phyloP scores from a whole-genome alignment of 2,888 invertebrate species.

The Patella ulyssiponensis region DNA sequence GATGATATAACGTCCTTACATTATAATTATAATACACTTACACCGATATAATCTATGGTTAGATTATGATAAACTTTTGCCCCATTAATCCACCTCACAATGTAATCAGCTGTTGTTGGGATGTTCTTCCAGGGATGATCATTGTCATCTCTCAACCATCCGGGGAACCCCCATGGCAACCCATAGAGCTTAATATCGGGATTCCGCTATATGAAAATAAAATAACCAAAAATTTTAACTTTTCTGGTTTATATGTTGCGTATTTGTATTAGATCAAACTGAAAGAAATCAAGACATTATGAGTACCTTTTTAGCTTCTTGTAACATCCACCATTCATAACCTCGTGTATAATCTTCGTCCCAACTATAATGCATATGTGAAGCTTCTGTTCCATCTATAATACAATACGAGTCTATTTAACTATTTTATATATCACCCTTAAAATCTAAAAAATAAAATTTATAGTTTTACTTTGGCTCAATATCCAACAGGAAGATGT shows the following conservation, averaged over 20 bases:
- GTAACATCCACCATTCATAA: conserved; percentile 72
- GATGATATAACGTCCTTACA: conserved; percentile 11
- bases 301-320: conserved; percentile 67
- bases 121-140: conserved; percentile 58
- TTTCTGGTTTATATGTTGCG: too few species aligned
- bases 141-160: conserved; percentile 68
- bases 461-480: too few species aligned
- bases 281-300: too few species aligned
- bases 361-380: conserved; percentile 70
- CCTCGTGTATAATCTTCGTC: conserved; percentile 69
- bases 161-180: conserved; percentile 73
- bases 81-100: conserved; percentile 67
- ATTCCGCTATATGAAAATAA: conserved; percentile 64
- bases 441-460: too few species aligned
- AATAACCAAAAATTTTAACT: background rate
- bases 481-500: too few species aligned
- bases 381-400: conserved; percentile 70
- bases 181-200: conserved; percentile 71
- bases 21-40: conserved; percentile 29
- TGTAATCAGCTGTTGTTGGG: conserved; percentile 58
- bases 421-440: too few species aligned
- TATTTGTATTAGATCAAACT: too few species aligned
- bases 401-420: background rate
- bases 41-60: conserved; percentile 69
- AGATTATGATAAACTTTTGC: conserved; percentile 63